Percentiles rank a stretch among this genome's conserved stretches.
phyloP scores from a whole-genome alignment of 2,113 vertebrate genomes.

The Calyptomena viridis region DNA sequence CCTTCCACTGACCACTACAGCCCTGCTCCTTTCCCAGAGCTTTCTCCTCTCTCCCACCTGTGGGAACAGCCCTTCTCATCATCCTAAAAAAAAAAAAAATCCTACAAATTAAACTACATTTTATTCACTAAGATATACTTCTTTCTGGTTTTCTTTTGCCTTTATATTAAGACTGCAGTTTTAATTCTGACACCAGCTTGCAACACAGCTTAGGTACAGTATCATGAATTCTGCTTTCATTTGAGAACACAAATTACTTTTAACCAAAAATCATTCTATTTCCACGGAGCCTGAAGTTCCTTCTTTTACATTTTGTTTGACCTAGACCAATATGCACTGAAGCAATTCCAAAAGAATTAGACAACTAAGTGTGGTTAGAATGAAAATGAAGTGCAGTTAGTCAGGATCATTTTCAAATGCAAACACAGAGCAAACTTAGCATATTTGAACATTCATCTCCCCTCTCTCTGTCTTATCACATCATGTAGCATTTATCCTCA shows the following conservation, averaged over 20 bases:
- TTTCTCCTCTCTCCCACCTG: not conserved
- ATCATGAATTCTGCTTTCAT: not conserved
- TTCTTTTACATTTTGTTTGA: not conserved
- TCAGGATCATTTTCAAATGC: conserved; percentile 37
- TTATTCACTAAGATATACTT: not conserved
- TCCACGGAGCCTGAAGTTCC: not conserved
- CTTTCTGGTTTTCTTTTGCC: not conserved
- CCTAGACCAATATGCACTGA: not conserved
- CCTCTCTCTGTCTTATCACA: not conserved
- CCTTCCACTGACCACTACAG: not conserved
- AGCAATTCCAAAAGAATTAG: not conserved
- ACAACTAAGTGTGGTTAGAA: not conserved
- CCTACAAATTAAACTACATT: not conserved
- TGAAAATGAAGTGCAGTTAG: conserved; percentile 8
- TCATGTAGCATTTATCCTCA: conserved; percentile 29
- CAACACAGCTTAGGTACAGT: not conserved
- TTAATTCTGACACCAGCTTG: not conserved
- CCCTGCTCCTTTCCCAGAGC: not conserved
- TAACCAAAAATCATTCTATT: not conserved
- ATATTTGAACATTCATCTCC: not conserved
- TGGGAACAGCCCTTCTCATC: not conserved
- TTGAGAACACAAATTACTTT: not conserved
- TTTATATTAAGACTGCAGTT: not conserved
- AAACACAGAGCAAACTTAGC: not conserved
- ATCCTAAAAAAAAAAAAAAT: not conserved